Evolutionary conservation across 2,797 vertebrate species (phyloP).

Genomic region (Cercopithecus petaurista): DNA sequence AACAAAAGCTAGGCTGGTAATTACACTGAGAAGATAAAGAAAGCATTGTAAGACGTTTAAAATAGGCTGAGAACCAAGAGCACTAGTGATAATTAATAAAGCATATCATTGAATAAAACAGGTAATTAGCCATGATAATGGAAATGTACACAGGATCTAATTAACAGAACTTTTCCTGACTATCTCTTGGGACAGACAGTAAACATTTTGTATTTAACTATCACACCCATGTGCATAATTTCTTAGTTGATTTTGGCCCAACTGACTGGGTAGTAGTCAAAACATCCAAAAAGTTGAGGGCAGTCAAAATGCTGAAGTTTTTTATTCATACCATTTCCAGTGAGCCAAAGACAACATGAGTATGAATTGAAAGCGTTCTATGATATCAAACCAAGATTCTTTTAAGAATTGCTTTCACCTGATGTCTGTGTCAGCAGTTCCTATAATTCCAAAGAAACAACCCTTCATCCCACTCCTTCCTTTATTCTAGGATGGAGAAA

Average conservation of each 20-base stretch:
- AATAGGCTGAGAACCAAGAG: conserved; percentile 29
- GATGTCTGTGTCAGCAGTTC: neutral
- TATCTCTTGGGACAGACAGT: neutral
- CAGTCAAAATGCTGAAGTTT: neutral
- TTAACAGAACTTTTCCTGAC: conserved; percentile 57
- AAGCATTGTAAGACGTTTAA: conserved; percentile 44
- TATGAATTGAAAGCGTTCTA: neutral
- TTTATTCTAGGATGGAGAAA: neutral
- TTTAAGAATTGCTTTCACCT: conserved; percentile 17
- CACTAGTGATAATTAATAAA: conserved; percentile 40
- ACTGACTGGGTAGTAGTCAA: neutral
- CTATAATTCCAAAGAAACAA: neutral
- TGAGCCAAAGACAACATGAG: conserved; percentile 22
- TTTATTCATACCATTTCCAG: neutral
- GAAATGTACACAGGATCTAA: conserved; percentile 69
- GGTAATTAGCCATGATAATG: conserved; percentile 60
- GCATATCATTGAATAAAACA: conserved; percentile 48
- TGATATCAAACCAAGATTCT: conserved; percentile 36
- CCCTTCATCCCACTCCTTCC: neutral
- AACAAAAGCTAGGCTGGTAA: conserved; percentile 39
- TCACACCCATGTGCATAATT: conserved; percentile 40
- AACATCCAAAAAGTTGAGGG: conserved; percentile 11
- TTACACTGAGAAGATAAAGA: conserved; percentile 8
- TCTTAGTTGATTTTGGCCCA: conserved; percentile 61
- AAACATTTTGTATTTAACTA: conserved; percentile 30